Evolutionary conservation across 1,140 invertebrate genomes (phyloP), one percentile per base, ranked within the genome.

Genomic region (Bombus waltoni): DNA sequence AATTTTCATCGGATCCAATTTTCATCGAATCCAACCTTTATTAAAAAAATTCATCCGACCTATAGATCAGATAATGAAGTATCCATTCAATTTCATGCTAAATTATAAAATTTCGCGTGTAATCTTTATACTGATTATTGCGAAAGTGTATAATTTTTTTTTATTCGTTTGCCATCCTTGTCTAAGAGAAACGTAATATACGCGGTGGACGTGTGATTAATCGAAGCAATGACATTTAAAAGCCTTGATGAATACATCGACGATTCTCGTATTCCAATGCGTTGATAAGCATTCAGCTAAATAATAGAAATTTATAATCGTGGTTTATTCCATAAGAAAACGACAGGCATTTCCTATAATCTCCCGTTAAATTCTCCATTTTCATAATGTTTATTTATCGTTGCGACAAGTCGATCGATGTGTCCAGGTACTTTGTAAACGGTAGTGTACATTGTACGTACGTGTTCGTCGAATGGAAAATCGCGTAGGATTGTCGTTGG

Each of bases 381-480:
- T 62, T n/a, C 59, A 11, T 62, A 28, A 5, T 62, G 59, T n/a
- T 62, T 62, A n/a, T 62, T n/a, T 11, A 62, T 65, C n/a, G 13
- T 13, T 22, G 47, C 65, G 32, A n/a, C 62, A 28, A 32, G 6
- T 28, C 32, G 35, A 38, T 22, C 68, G 18, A 11, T 10, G 70
- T 40, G 25, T 42, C 38, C 11, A 28, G 35, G 15, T 40, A 72
- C 28, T 38, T 42, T 42, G 18, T 15, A 40, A 25, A 40, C 13
- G 70, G 13, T 75, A 72, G 25, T n/a, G 6, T 13, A 44, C 6
- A 1, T 3, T 28, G 65, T 8, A 15, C 8, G 13, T 18, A 86
- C 47, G 59, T 62, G 65, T 35, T 47, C 47, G 59, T 22, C 65
- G 73, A 74, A 82, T 70, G 80, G 78, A 57, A 87, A 87, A 84